A percentile compares a stretch with the other conserved stretches of the same genome.
These are phyloP conservation scores for Molorchus minor DNA, from an alignment of 2,888 invertebrate species.

Conservation along the genomic window DNA sequence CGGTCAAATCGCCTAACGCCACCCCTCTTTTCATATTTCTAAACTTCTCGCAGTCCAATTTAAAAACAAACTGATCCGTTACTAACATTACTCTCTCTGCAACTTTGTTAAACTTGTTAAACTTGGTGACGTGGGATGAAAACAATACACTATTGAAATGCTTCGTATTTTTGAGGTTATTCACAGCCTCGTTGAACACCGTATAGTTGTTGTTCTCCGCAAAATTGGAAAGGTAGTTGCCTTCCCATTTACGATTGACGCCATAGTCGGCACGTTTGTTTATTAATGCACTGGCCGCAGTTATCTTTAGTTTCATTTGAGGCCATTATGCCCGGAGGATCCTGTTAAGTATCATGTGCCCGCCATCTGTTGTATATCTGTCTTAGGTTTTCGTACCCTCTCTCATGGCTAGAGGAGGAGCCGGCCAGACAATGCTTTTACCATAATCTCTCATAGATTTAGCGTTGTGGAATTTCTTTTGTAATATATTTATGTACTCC, in stretches of 20 bases:
- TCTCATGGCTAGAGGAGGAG: conserved; percentile 75
- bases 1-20: conserved; percentile 69
- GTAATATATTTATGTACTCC: conserved; percentile 73
- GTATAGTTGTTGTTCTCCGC: conserved; percentile 75
- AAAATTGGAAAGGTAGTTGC: conserved; percentile 79
- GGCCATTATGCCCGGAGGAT: conserved; percentile 88
- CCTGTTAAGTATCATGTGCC: conserved; percentile 79
- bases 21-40: conserved; percentile 84
- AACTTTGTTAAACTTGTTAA: conserved; percentile 70
- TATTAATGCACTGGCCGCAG: conserved; percentile 77
- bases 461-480: conserved; percentile 72
- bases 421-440: conserved; percentile 83
- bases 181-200: conserved; percentile 73
- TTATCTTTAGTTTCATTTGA: conserved; percentile 82
- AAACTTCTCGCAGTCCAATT: conserved; percentile 87
- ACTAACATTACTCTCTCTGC: conserved; percentile 90
- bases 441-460: conserved; percentile 78
- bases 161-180: conserved; percentile 73
- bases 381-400: conserved; percentile 70
- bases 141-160: conserved; percentile 71
- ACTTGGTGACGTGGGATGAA: conserved; percentile 75
- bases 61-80: conserved; percentile 86
- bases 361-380: conserved; percentile 84
- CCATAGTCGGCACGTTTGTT: conserved; percentile 78
- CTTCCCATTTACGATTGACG: conserved; percentile 80